Base-by-base conservation (phyloP, 1,140 invertebrate species). In the Plodia interpunctella region DNA sequence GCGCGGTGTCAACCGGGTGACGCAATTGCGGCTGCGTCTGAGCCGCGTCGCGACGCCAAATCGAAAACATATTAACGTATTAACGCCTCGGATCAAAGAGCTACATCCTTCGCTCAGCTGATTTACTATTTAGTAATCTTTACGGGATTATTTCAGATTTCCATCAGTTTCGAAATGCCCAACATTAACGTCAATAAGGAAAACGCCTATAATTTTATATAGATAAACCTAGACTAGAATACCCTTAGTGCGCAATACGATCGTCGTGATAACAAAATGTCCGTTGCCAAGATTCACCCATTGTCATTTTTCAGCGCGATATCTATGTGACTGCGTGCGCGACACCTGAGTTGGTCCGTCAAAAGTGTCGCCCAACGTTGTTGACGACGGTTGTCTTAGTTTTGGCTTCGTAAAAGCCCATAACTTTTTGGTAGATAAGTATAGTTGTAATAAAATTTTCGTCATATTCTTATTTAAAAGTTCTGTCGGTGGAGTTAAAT, bases 1-100 rank as follows among this genome's bases (percentile, higher is more conserved):
- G 68, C 55, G 60, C 74, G 70, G 61, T 80, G 80, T 78, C 80
- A 76, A 57, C 55, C 63, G 51, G 53, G 63, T 83, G 84, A 80
- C 79, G 81, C 73, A 83, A 81, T 65, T 60, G 59, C 60, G 60
- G 58, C 68, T 32, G 54, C 38, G 79, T 77, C 81, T 83, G 82
- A 67, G 60, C 58, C 55, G 61, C 67, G 80, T 83, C 79, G 65
- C 68, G 74, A 76, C 73, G 74, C 72, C 70, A 73, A 79, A 83
- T 80, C 62, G 74, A 82, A 81, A 84, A 83, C 80, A 81, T 72
- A 84, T 85, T 79, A 85, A 81, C 71, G 67, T 72, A 84, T 85
- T 79, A 85, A 81, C 70, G 67, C 75, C 72, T 57, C 74, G 70
- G 79, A 87, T 87, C 80, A 81, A 83, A 83, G 80, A 83, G 70